Base-by-base conservation (phyloP, 2,113 vertebrate species). In the Atractosteus spatula region DNA sequence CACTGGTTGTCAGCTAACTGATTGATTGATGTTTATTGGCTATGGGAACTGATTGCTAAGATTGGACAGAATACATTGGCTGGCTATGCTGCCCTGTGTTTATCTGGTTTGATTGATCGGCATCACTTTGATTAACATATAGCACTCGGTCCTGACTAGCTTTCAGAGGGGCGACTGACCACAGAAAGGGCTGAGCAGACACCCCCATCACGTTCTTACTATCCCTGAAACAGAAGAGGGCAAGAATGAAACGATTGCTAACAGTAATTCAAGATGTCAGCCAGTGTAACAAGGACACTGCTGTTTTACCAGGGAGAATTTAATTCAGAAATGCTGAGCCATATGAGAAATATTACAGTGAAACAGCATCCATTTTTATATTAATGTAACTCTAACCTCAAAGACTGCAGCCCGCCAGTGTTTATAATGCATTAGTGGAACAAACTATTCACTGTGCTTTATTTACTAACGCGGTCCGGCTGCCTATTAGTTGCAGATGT, bases 401-500 rank as follows among this genome's bases (percentile, higher is more conserved):
- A 87, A 90, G 88, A 79, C 81, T 77, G 77, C 78, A 69, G 83
- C 77, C 80, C 63, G 55, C 13, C 78, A 7, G 79, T 89, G 85
- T 90, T 90, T 89, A 86, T 84, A 81, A 86, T 86, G 85, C 82
- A 89, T 89, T 88, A 89, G 86, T 62, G 85, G 87, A 88, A 90
- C 89, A 89, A 89, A 89, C 86, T 89, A 84, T 55, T 77, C 87
- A 87, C 89, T 89, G 86, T 88, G 86, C 80, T 86, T 80, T 74
- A 81, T 84, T 85, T 80, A 86, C 87, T 85, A 81, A 84, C 86
- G 87, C 85, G 85, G 88, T 84, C 90, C 84, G 82, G 82, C 66
- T 80, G 8, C 69, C 65, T 80, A 89, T 90, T 86, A 81, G 83
- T 96, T 95, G 92, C 96, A 98, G 95, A 97, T 98, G 97, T 97